These are phyloP conservation scores for Mesitornis unicolor DNA, from an alignment of 2,113 vertebrate species.

Conservation along the genomic window DNA sequence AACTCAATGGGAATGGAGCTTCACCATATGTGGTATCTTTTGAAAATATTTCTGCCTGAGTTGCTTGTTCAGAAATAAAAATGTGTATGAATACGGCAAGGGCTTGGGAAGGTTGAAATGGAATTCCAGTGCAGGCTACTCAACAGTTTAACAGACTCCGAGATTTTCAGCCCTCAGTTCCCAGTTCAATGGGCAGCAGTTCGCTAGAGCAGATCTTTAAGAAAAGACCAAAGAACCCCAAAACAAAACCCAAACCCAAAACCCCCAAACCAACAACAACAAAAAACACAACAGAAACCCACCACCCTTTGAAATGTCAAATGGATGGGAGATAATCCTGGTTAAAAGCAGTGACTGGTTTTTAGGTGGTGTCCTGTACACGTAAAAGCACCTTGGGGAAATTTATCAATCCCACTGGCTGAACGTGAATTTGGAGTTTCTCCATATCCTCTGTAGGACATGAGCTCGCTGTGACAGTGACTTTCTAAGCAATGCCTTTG, in stretches of 20 bases:
- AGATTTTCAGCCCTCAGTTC: not conserved
- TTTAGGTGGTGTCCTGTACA: not conserved
- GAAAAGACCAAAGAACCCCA: not conserved
- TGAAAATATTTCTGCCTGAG: not conserved
- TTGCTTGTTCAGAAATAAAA: not conserved
- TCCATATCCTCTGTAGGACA: not conserved
- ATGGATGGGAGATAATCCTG: not conserved
- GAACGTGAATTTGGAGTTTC: not conserved
- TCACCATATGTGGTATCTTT: not conserved
- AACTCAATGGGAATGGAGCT: not conserved
- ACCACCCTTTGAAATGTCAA: not conserved
- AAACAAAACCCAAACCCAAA: not conserved
- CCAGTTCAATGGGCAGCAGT: not conserved
- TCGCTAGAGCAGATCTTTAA: not conserved
- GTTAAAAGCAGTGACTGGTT: not conserved
- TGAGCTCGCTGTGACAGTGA: not conserved
- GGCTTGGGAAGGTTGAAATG: not conserved
- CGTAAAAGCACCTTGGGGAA: rapidly evolving
- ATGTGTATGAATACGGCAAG: not conserved
- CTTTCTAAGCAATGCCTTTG: not conserved
- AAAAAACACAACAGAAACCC: not conserved
- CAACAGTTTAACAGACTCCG: not conserved
- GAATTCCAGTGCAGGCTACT: not conserved
- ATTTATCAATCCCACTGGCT: not conserved
- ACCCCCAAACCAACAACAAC: too few species aligned